Evolutionary conservation across 2,888 invertebrate species (phyloP).

Genomic region (Mesorhabditis belari): DNA sequence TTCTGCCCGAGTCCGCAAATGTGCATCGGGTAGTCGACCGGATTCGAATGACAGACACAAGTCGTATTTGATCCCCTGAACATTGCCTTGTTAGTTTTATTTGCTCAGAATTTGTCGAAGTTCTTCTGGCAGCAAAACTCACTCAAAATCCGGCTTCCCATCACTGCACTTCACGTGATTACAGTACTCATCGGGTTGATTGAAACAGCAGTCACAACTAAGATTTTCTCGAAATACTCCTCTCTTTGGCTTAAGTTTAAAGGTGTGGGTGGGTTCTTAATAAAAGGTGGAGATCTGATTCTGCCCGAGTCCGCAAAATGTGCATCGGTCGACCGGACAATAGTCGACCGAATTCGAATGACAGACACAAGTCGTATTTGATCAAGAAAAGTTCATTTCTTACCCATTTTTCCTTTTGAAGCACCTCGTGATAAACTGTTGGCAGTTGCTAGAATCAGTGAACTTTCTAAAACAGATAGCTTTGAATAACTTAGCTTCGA

Average conservation of each 20-base stretch:
- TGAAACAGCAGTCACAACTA: conserved; percentile 47
- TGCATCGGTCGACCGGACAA: too few relatives aligned
- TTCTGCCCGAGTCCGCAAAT: too few relatives aligned
- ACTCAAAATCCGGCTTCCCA: conserved; percentile 42
- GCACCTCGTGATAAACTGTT: conserved; percentile 40
- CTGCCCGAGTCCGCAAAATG: too few relatives aligned
- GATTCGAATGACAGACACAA: conserved; percentile 39
- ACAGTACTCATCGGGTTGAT: conserved; percentile 42
- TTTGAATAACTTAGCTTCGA: too few relatives aligned
- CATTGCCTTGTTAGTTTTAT: too few relatives aligned
- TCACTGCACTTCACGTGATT: conserved; percentile 40
- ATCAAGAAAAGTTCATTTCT: conserved; percentile 18
- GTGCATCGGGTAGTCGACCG: conserved; percentile 31
- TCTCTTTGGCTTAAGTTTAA: too few relatives aligned
- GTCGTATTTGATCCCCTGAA: conserved; percentile 35
- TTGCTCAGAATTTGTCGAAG: background rate
- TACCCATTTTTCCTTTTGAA: conserved; percentile 19
- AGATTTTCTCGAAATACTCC: too few relatives aligned
- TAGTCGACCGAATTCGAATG: conserved; percentile 23
- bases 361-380: background rate
- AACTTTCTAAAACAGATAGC: conserved; percentile 27
- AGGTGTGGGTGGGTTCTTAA: too few relatives aligned
- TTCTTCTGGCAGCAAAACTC: conserved; percentile 1
- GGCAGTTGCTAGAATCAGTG: conserved; percentile 26
- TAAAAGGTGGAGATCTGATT: too few relatives aligned